Base-by-base conservation (phyloP, 2,888 invertebrate genomes). In the Dolichopus griseipennis region DNA sequence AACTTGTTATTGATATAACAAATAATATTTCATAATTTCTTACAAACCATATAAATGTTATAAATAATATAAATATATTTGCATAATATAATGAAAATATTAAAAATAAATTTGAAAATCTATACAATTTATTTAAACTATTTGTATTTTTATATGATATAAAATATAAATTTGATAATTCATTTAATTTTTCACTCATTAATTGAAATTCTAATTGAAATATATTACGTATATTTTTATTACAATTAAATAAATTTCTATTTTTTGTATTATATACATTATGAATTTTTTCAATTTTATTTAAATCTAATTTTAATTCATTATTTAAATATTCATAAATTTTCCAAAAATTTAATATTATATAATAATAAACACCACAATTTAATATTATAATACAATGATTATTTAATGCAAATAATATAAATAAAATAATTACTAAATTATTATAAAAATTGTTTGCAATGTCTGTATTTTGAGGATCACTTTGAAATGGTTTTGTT, bases 301-400 rank as follows among this genome's bases (percentile, higher is more conserved):
- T 52, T 52, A 52, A 52, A 52, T 52, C 15, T 18, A 52, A 4
- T 52, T 52, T 52, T 52, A 52, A 52, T 52, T 52, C 52, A 12
- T 2, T 12, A 52, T 52, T 52, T 52, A 52, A n/a, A 52, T 18
- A 52, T 52, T 52, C 52, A 52, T 52, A 52, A 52, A 52, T 52
- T 52, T 52, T 52, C 52, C 52, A 52, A 52, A 12, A 52, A 52
- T 52, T 52, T 52, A 52, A 52, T 52, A 52, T 18, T 52, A 52
- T 6, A 52, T 12, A 52, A 52, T 18, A 52, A 52, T 52, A 52
- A 18, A 52, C 52, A 52, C 18, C 18, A 52, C 52, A 52, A 52
- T 52, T 52, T 52, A 52, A 52, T 52, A 52, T 52, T 18, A 52
- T 52, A 52, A 52, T 52, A 52, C 52, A 52, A 52, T 52, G 52